Evolutionary conservation across 2,888 invertebrate genomes (phyloP).

Genomic region (Temnothorax unifasciatus): DNA sequence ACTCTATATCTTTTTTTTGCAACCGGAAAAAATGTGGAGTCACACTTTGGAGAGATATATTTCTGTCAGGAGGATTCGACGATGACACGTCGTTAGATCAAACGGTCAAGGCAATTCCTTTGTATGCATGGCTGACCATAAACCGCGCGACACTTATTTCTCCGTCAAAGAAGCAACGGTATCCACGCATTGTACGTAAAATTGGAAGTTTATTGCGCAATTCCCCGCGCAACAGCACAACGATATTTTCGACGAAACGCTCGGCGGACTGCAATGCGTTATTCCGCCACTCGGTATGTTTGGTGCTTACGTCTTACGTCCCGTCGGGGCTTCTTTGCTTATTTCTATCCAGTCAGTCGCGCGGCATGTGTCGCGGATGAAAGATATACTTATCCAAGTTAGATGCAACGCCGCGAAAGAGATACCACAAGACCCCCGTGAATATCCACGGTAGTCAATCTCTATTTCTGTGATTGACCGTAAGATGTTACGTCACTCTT

Average conservation of each 20-base stretch:
- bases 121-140: constrained; percentile 26
- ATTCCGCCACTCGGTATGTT: constrained; percentile 66
- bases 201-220: constrained; percentile 70
- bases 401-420: neutral
- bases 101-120: neutral
- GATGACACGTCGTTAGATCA: neutral
- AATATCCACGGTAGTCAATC: neutral
- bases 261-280: constrained; percentile 65
- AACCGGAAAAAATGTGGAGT: neutral
- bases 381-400: constrained; percentile 42
- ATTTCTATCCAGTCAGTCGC: constrained; percentile 65
- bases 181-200: constrained; percentile 53
- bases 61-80: neutral
- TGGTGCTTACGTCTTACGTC: constrained; percentile 55
- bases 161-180: constrained; percentile 38
- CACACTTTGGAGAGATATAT: neutral
- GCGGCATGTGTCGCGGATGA: constrained; percentile 51
- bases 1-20: neutral
- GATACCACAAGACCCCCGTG: neutral
- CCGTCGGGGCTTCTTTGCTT: constrained; percentile 64
- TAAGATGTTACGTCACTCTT: neutral
- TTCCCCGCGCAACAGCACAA: constrained; percentile 45
- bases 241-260: constrained; percentile 67
- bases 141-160: constrained; percentile 10
- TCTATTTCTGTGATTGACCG: neutral